Percentiles rank a stretch among this genome's conserved stretches.
Conservation (phyloP, 2,797 vertebrate genomes). For the Aldrovandia affinis region DNA sequence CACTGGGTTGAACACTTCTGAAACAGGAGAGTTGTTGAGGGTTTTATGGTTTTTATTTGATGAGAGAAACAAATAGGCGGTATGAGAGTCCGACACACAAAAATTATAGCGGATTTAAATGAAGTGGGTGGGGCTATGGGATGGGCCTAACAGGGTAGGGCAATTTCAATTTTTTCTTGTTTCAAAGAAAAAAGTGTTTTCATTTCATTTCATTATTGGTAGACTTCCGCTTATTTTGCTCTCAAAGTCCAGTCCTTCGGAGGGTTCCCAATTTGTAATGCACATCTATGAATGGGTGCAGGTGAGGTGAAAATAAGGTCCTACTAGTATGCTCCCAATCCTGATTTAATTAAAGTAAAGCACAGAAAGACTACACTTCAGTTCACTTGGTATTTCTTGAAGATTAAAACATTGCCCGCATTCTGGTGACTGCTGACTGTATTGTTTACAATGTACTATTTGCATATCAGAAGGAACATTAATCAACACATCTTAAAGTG, state of each 20-base stretch:
- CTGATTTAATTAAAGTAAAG: too few relatives aligned
- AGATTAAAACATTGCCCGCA: too few relatives aligned
- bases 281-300: neutral
- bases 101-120: neutral
- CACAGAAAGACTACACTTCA: too few relatives aligned
- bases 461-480: too few relatives aligned
- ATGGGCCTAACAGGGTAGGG: conserved; percentile 4
- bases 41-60: neutral
- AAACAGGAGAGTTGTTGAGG: neutral
- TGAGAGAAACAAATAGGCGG: neutral
- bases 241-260: neutral
- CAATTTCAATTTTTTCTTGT: neutral
- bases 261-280: neutral
- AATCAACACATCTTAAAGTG: too few relatives aligned
- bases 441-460: too few relatives aligned
- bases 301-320: too few relatives aligned
- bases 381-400: too few relatives aligned
- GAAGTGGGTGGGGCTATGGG: neutral
- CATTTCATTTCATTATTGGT: neutral
- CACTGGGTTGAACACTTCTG: neutral
- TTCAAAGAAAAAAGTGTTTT: neutral
- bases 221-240: neutral
- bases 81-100: neutral
- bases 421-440: too few relatives aligned
- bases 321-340: too few relatives aligned